These are phyloP conservation scores for Phasia obesa DNA, from an alignment of 2,888 invertebrate species.

Conservation along the genomic window DNA sequence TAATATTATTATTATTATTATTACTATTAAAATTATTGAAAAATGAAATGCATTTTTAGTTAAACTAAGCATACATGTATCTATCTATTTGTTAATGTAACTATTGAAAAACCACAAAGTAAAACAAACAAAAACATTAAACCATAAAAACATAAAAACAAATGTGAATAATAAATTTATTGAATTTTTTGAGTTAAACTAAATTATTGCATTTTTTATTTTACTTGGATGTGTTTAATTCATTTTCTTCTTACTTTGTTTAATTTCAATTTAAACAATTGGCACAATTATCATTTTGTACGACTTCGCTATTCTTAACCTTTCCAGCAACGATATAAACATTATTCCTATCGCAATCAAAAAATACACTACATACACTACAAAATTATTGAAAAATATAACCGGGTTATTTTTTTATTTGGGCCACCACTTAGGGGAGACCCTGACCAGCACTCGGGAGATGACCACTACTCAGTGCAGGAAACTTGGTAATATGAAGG, in stretches of 20 bases:
- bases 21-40: slow-evolving; percentile 20
- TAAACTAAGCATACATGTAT: slow-evolving; percentile 71
- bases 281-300: slow-evolving; percentile 32
- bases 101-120: slow-evolving; percentile 39
- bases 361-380: no score
- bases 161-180: slow-evolving; percentile 71
- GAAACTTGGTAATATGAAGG: no score
- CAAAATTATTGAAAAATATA: no score
- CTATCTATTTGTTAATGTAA: slow-evolving; percentile 71
- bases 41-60: slow-evolving; percentile 70
- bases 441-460: no score
- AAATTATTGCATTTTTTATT: slow-evolving; percentile 68
- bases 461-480: no score
- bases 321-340: no score
- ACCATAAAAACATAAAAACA: slow-evolving; percentile 36
- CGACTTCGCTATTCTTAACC: no score
- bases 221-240: slow-evolving; percentile 42
- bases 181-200: slow-evolving; percentile 70
- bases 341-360: no score
- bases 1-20: slow-evolving; percentile 38
- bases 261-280: slow-evolving; percentile 33
- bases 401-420: no score
- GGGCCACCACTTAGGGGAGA: no score
- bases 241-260: not conserved
- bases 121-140: slow-evolving; percentile 48